These are phyloP conservation scores for Aleiodes alternator DNA, from an alignment of 2,888 invertebrate genomes.

Conservation along the genomic window DNA sequence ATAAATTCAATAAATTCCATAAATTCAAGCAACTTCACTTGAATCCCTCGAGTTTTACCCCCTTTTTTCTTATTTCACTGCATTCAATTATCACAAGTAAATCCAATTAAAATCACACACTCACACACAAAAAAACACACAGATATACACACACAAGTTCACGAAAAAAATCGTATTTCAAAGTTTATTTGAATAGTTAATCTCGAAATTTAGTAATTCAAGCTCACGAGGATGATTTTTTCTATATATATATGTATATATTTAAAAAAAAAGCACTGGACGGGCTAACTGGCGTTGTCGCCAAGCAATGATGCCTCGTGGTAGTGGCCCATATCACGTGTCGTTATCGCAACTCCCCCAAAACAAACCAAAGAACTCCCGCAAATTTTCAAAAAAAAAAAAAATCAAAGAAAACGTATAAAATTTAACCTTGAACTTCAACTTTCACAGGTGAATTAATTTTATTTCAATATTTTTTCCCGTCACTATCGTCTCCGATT, in stretches of 20 bases:
- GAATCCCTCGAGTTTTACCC: too few species aligned
- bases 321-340: constrained; percentile 20
- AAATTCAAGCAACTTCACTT: not conserved
- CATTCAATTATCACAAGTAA: not conserved
- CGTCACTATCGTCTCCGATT: constrained; percentile 35
- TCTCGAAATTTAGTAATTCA: too few species aligned
- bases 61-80: not conserved
- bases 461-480: not conserved
- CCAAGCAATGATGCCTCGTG: constrained; percentile 17
- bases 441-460: not conserved
- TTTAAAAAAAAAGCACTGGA: not conserved
- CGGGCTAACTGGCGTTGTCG: constrained; percentile 9
- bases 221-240: too few species aligned
- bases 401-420: not conserved
- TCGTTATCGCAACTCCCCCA: not conserved
- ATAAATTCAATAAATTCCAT: constrained; percentile 4
- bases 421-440: not conserved
- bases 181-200: too few species aligned
- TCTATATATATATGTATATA: too few species aligned
- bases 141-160: not conserved
- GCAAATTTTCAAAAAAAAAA: not conserved
- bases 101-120: constrained; percentile 1
- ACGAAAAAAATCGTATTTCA: not conserved
- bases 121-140: not conserved
- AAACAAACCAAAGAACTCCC: too few species aligned